Percentiles rank a stretch among this genome's conserved stretches.
Conservation (phyloP, 2,797 vertebrate species). For the Phataginus tricuspis region DNA sequence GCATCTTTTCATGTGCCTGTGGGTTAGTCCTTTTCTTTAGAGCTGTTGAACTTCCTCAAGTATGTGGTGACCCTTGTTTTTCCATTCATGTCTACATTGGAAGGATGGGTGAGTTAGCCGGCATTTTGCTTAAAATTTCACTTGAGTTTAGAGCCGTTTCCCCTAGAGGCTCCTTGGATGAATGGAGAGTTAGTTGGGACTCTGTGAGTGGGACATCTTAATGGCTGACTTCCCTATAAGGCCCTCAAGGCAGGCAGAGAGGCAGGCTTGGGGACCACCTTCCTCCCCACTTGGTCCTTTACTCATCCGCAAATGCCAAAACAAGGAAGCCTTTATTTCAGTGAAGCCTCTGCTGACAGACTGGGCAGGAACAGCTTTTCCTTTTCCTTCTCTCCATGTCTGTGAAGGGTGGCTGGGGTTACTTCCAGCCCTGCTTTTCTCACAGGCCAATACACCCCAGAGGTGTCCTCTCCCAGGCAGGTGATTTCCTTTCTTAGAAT, state of each 20-base stretch:
- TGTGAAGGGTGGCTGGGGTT: not conserved
- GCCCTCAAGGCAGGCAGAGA: not conserved
- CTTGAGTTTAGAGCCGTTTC: not conserved
- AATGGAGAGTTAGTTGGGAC: not conserved
- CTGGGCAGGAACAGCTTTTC: not conserved
- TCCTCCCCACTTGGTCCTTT: not conserved
- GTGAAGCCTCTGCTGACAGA: not conserved
- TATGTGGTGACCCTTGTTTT: conserved; percentile 4
- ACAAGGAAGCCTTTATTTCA: not conserved
- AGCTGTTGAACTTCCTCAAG: conserved; percentile 6
- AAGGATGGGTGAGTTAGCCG: not conserved
- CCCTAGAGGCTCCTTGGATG: not conserved
- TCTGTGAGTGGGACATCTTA: not conserved
- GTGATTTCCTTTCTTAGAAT: not conserved
- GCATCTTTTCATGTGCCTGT: too few relatives aligned
- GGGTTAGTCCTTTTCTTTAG: not conserved
- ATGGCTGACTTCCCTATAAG: not conserved
- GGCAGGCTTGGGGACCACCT: not conserved
- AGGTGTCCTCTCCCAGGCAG: not conserved
- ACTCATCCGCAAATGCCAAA: not conserved
- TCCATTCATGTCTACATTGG: not conserved
- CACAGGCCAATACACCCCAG: not conserved
- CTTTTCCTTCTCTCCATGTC: not conserved
- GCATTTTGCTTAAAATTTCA: not conserved
- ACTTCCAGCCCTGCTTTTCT: not conserved